Percentiles rank a stretch among this genome's conserved stretches.
Evolutionary conservation across 2,888 invertebrate genomes (phyloP).

Genomic region (Drosophila yooni): DNA sequence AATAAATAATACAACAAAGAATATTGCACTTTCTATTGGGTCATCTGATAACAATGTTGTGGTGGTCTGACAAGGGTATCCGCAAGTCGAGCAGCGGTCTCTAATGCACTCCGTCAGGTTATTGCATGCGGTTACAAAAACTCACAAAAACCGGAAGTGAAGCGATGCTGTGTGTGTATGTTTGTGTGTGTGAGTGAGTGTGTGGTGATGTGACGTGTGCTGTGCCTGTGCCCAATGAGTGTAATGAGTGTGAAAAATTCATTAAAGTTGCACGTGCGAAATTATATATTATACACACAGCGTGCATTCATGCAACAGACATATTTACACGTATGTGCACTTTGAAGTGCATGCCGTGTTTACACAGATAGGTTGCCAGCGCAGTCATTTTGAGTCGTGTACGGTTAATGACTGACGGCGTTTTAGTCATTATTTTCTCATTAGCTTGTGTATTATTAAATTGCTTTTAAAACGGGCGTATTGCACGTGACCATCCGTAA

Average conservation of each 20-base stretch:
- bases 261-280: slow-evolving; percentile 79
- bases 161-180: slow-evolving; percentile 3
- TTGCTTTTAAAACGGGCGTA: slow-evolving; percentile 14
- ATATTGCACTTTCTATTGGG: background rate
- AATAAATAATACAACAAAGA: background rate
- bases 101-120: background rate
- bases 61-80: background rate
- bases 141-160: slow-evolving; percentile 53
- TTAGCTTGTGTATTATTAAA: slow-evolving; percentile 58
- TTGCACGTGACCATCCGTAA: slow-evolving; percentile 9
- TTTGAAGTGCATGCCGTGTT: slow-evolving; percentile 65
- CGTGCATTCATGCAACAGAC: background rate
- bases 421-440: slow-evolving; percentile 61
- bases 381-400: slow-evolving; percentile 36
- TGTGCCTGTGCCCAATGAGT: slow-evolving; percentile 38
- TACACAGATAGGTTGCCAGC: background rate
- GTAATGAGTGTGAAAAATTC: slow-evolving; percentile 80
- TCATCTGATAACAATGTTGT: background rate
- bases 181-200: slow-evolving; percentile 6
- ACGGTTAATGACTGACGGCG: slow-evolving; percentile 51
- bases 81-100: background rate
- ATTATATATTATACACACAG: slow-evolving; percentile 34
- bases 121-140: slow-evolving; percentile 52
- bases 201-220: slow-evolving; percentile 24
- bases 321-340: slow-evolving; percentile 35